Evolutionary conservation across 1,140 invertebrate genomes (phyloP).

Genomic region (Rhagoletis zephyria): DNA sequence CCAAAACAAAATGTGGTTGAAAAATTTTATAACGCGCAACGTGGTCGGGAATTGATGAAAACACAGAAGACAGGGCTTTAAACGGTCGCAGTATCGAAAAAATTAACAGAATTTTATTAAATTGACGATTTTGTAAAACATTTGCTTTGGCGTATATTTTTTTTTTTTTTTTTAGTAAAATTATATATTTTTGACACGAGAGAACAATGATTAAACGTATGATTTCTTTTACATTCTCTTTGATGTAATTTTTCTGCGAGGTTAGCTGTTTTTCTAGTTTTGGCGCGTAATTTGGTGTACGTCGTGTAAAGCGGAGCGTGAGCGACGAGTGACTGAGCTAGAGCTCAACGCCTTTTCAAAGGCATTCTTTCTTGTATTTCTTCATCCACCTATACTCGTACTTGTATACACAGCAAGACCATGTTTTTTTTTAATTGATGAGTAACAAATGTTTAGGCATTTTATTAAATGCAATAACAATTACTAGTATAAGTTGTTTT

Average conservation of each 20-base stretch:
- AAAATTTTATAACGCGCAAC: conserved; percentile 34
- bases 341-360: background rate
- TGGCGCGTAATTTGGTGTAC: conserved; percentile 41
- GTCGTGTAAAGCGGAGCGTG: conserved; percentile 13
- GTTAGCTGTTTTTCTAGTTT: conserved; percentile 42
- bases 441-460: background rate
- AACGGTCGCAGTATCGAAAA: conserved; percentile 21
- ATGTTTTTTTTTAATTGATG: conserved; percentile 29
- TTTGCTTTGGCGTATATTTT: background rate
- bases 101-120: conserved; percentile 24
- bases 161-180: background rate
- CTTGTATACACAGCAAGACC: background rate
- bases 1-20: conserved; percentile 52
- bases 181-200: conserved; percentile 5
- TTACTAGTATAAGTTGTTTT: background rate
- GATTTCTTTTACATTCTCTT: conserved; percentile 13
- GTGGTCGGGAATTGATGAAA: conserved; percentile 26
- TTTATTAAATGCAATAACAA: conserved; percentile 46
- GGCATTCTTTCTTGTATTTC: background rate
- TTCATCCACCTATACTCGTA: background rate
- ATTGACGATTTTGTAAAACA: conserved; percentile 13
- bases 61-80: conserved; percentile 35
- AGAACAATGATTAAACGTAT: background rate
- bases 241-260: background rate
- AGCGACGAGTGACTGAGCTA: conserved; percentile 22